A percentile compares a stretch with the other conserved stretches of the same genome.
Conservation (phyloP, 1,140 invertebrate species). For the Drosophila pectinifera region DNA sequence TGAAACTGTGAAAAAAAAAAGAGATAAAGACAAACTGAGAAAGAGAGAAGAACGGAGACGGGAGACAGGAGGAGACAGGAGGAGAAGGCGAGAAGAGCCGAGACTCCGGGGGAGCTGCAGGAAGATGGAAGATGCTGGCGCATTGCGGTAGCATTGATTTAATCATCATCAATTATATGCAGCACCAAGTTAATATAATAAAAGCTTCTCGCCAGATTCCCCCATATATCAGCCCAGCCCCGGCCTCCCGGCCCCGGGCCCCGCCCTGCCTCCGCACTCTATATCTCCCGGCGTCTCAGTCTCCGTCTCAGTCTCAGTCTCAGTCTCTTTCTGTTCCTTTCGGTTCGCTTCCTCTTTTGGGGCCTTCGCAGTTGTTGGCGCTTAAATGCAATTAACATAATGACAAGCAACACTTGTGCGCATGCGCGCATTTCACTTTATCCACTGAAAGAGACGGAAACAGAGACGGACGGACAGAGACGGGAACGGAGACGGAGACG, state of each 20-base stretch:
- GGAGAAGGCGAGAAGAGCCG: background rate
- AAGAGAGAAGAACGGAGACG: constrained; percentile 8
- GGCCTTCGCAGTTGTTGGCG: constrained; percentile 58
- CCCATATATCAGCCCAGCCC: constrained; percentile 9
- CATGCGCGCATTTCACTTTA: constrained; percentile 78
- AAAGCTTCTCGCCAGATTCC: constrained; percentile 59
- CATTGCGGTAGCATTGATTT: constrained; percentile 83
- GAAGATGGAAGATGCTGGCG: constrained; percentile 58
- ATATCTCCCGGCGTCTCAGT: background rate
- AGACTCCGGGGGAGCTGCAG: background rate
- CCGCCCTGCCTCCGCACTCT: background rate
- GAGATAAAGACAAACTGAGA: constrained; percentile 12
- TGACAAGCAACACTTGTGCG: constrained; percentile 83
- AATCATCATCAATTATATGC: constrained; percentile 84
- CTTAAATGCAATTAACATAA: constrained; percentile 83
- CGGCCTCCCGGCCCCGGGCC: background rate
- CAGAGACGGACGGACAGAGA: constrained; percentile 6
- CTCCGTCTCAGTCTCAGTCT: background rate
- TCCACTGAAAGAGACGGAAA: constrained; percentile 17
- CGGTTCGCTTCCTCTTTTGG: constrained; percentile 33
- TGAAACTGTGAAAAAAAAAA: constrained; percentile 38
- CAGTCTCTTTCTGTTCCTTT: background rate
- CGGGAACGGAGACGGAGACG: background rate
- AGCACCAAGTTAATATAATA: constrained; percentile 83
- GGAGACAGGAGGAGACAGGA: constrained; percentile 13